These are phyloP conservation scores for Drosophila recens DNA, from an alignment of 2,888 invertebrate genomes.

Conservation along the genomic window DNA sequence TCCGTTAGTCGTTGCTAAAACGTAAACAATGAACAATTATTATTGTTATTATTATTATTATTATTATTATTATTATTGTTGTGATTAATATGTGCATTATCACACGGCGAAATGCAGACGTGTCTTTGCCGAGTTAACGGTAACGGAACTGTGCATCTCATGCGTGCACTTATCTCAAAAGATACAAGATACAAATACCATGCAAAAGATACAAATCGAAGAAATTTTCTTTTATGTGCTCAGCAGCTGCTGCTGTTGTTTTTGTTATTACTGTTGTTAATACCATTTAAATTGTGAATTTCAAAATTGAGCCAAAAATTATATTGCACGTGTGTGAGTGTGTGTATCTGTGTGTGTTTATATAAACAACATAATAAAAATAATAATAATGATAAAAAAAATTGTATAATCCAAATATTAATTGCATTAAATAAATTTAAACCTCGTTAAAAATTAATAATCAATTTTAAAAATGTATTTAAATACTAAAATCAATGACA, in stretches of 20 bases:
- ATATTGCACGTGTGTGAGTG: constrained; percentile 12
- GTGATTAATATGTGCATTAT: constrained; percentile 27
- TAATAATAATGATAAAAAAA: neutral
- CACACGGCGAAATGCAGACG: constrained; percentile 45
- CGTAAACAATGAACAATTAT: constrained; percentile 54
- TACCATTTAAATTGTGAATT: constrained; percentile 26
- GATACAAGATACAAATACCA: constrained; percentile 17
- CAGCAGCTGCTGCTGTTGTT: constrained; percentile 5
- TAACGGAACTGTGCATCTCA: constrained; percentile 35
- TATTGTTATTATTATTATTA: constrained; percentile 27
- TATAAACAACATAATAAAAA: neutral
- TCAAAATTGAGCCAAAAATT: constrained; percentile 40
- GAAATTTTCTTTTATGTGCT: constrained; percentile 21
- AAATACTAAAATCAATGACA: neutral
- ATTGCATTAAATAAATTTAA: neutral
- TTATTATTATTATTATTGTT: neutral
- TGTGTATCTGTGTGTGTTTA: neutral
- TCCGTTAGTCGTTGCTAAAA: constrained; percentile 61
- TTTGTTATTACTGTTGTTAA: constrained; percentile 12
- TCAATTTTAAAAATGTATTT: neutral
- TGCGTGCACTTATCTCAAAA: constrained; percentile 50
- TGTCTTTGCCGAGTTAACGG: constrained; percentile 39
- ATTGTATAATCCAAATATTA: neutral
- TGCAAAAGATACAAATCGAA: constrained; percentile 19
- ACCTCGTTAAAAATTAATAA: neutral